A percentile compares a stretch with the other conserved stretches of the same genome.
Conservation (phyloP, 2,797 vertebrate genomes). For the Sebastes iracundus region DNA sequence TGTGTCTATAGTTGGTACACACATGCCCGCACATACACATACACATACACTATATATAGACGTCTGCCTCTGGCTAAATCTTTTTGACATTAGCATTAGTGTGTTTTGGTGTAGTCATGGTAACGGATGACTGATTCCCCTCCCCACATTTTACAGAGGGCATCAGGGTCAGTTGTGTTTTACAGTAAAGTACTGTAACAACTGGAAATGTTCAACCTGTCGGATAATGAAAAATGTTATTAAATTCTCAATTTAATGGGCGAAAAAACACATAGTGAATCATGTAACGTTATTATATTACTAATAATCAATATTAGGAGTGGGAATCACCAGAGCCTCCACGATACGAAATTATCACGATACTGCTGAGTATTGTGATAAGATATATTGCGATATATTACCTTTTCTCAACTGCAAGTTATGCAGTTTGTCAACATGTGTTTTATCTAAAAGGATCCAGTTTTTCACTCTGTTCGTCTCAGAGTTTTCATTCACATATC, state of each 20-base stretch:
- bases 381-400: too few relatives aligned
- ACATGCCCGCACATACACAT: background rate
- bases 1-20: conserved; percentile 1
- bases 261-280: background rate
- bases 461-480: too few relatives aligned
- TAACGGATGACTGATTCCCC: background rate
- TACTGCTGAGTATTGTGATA: too few relatives aligned
- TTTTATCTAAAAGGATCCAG: too few relatives aligned
- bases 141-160: background rate
- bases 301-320: background rate
- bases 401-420: too few relatives aligned
- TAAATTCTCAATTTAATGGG: background rate
- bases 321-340: too few relatives aligned
- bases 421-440: too few relatives aligned
- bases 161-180: background rate
- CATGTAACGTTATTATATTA: background rate
- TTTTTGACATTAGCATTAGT: conserved; percentile 12
- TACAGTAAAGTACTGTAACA: background rate
- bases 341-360: too few relatives aligned
- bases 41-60: background rate
- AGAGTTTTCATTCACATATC: too few relatives aligned
- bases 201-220: background rate
- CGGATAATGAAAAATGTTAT: background rate
- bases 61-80: conserved; percentile 27
- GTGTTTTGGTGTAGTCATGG: conserved; percentile 34